Base-by-base conservation (phyloP, 2,797 vertebrate genomes). In the Acanthiza pusilla region DNA sequence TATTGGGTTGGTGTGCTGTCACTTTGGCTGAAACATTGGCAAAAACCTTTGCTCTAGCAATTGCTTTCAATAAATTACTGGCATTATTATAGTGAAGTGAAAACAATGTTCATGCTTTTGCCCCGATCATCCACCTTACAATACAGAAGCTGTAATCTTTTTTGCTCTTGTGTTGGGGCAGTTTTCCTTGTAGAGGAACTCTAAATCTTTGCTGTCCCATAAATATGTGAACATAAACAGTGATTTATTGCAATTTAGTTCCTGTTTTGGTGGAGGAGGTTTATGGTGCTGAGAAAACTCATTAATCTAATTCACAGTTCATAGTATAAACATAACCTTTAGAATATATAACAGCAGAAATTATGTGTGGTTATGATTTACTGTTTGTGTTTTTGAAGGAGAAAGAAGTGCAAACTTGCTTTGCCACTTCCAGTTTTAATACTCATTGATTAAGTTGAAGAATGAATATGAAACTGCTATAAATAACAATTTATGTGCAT, bases 261-360 rank as follows among this genome's bases (percentile, higher is more conserved):
- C 96, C 96, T 97, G 94, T 97, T 98, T 96, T 96, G 88, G 85
- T 97, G 96, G 96, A 97, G 91, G 91, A 98, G 85, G 94, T 97
- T 98, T 98, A 97, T 97, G 93, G 80, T 97, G 86, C 96, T 96
- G 97, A 97, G 96, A 97, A 97, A 98, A 97, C 95, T 97, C 98
- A 98, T 98, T 98, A 97, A 98, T 98, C 97, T 98, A 96, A 97
- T 98, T 97, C 97, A 97, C 88, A 96, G 95, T 95, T 97, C 42
- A 76, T 96, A 97, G 95, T 97, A 97, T 97, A 98, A 98, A 98
- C 97, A 97, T 97, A 98, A 97, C 96, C 96, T 98, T 98, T 98
- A 97, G 94, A 96, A 97, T 97, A 97, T 96, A 97, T 95, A 97
- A 95, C 91, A 93, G 93, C 94, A 97, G 88, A 97, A 97, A 97